phyloP scores from a whole-genome alignment of 2,797 vertebrate genomes.

The Dryobates pubescens region DNA sequence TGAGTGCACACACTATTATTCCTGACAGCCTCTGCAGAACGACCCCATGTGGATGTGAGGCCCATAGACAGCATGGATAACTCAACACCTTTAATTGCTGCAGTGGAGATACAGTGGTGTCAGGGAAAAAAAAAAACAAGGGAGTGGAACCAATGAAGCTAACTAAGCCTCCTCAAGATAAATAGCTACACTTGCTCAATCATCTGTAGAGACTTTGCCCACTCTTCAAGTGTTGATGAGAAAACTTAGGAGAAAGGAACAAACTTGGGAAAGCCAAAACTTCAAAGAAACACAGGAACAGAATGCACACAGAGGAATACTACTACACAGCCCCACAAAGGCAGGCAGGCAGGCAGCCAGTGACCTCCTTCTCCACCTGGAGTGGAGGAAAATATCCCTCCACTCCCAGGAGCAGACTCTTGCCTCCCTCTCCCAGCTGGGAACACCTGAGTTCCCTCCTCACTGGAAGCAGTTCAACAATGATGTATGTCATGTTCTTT shows the following conservation, averaged over 20 bases:
- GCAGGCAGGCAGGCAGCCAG: neutral
- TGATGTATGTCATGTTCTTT: neutral
- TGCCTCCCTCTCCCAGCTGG: neutral
- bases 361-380: neutral
- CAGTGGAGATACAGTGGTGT: neutral
- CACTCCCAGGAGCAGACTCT: neutral
- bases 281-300: neutral
- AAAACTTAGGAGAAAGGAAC: neutral
- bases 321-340: neutral
- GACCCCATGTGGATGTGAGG: accelerated
- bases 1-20: no score
- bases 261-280: neutral
- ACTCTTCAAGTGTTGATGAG: neutral
- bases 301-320: neutral
- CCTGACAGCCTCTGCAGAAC: neutral
- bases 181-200: neutral
- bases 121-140: neutral
- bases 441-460: neutral
- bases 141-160: neutral
- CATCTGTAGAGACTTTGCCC: neutral
- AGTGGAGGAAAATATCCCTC: neutral
- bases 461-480: neutral
- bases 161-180: neutral
- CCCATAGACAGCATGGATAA: neutral
- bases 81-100: neutral